A percentile compares a stretch with the other conserved stretches of the same genome.
These are phyloP conservation scores for Oscheius sp. DNA, from an alignment of 2,888 invertebrate genomes.

Conservation along the genomic window DNA sequence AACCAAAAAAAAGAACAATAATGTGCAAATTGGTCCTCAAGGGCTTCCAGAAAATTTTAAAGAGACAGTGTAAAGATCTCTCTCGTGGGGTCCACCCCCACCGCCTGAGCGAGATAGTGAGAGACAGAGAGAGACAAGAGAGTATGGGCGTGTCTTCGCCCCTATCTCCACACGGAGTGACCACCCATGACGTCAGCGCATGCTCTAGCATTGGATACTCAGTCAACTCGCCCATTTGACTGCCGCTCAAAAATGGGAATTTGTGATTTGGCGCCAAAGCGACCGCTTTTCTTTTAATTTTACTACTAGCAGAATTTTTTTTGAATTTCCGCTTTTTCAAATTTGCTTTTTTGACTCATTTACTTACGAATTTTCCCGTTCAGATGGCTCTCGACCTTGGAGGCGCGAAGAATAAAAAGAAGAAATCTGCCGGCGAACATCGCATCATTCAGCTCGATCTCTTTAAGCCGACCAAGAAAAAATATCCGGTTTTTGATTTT, in stretches of 20 bases:
- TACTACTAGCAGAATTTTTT: background rate
- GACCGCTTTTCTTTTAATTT: conserved; percentile 13
- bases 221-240: conserved; percentile 18
- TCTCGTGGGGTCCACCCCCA: conserved; percentile 3
- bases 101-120: background rate
- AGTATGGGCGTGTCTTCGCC: conserved; percentile 27
- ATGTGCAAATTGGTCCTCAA: background rate
- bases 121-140: no score
- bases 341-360: conserved; percentile 2
- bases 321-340: conserved; percentile 1
- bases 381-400: conserved; percentile 33
- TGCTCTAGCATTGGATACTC: conserved; percentile 30
- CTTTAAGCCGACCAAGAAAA: conserved; percentile 37
- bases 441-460: conserved; percentile 33
- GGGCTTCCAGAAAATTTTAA: conserved; percentile 5
- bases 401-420: conserved; percentile 28
- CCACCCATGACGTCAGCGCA: conserved; percentile 35
- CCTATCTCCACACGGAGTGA: conserved; percentile 11
- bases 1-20: background rate
- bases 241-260: conserved; percentile 24
- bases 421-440: conserved; percentile 15
- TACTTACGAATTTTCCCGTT: background rate
- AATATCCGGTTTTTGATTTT: conserved; percentile 37
- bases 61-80: conserved; percentile 23
- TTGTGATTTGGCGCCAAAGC: conserved; percentile 21